phyloP scores from a whole-genome alignment of 2,888 invertebrate genomes.

The Lithophane leautieri region DNA sequence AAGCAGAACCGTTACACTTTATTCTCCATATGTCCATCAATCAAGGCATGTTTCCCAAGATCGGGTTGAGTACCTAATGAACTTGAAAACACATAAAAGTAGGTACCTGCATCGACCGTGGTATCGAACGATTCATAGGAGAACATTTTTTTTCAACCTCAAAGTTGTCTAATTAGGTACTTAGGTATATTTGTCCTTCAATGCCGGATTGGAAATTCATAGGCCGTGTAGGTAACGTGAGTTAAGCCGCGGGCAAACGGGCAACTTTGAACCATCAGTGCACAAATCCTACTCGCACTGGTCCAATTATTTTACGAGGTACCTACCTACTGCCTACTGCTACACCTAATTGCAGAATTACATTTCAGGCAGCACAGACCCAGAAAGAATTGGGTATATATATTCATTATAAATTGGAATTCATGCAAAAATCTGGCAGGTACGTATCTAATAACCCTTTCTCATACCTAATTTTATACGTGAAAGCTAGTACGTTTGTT shows the following conservation, averaged over 20 bases:
- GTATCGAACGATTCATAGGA: neutral
- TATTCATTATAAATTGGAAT: constrained; percentile 78
- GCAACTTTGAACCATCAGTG: neutral
- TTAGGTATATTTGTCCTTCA: neutral
- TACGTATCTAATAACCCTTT: constrained; percentile 46
- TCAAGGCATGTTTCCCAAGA: neutral
- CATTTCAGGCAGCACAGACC: constrained; percentile 78
- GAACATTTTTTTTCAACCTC: neutral
- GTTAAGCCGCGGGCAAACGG: neutral
- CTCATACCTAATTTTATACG: neutral
- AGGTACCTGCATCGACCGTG: neutral
- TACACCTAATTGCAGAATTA: constrained; percentile 7
- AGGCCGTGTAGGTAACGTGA: neutral
- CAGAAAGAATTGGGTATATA: constrained; percentile 75
- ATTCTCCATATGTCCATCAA: too few species aligned
- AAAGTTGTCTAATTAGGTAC: too few species aligned
- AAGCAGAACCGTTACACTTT: too few species aligned
- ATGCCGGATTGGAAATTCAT: neutral
- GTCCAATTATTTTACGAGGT: neutral
- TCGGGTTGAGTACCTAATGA: neutral
- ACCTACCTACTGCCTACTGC: neutral
- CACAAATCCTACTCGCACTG: neutral
- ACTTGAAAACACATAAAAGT: neutral
- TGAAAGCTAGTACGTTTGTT: neutral
- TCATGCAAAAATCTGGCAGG: constrained; percentile 78